These are phyloP conservation scores for Hipposideros armiger DNA, from an alignment of 2,113 vertebrate genomes.

Conservation along the genomic window DNA sequence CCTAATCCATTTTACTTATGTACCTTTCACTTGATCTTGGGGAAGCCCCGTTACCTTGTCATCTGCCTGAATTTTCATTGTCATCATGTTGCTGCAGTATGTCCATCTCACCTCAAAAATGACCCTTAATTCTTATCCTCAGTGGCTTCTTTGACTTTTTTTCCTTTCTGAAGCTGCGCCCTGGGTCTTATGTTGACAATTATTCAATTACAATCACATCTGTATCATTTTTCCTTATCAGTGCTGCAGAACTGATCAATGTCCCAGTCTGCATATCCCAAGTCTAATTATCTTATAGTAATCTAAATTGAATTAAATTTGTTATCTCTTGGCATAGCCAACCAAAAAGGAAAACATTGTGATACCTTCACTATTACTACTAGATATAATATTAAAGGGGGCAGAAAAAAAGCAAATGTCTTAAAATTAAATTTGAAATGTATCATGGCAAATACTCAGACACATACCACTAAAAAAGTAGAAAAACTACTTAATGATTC, in stretches of 20 bases:
- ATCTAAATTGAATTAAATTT: constrained; percentile 44
- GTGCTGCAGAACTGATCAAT: neutral
- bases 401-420: neutral
- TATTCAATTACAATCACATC: neutral
- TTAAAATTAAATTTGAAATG: neutral
- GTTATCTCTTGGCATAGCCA: neutral
- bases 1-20: neutral
- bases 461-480: neutral
- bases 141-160: neutral
- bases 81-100: neutral
- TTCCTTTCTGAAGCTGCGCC: constrained; percentile 1
- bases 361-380: neutral
- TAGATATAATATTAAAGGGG: neutral
- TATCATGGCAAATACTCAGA: neutral
- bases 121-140: neutral
- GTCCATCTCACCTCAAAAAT: neutral
- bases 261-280: neutral
- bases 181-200: neutral
- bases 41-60: neutral
- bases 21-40: neutral
- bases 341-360: neutral
- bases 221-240: neutral
- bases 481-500: neutral
- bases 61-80: neutral
- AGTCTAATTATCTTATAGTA: constrained; percentile 20